A percentile compares a stretch with the other conserved stretches of the same genome.
phyloP scores from a whole-genome alignment of 1,140 invertebrate genomes.

The Hycleus cichorii region DNA sequence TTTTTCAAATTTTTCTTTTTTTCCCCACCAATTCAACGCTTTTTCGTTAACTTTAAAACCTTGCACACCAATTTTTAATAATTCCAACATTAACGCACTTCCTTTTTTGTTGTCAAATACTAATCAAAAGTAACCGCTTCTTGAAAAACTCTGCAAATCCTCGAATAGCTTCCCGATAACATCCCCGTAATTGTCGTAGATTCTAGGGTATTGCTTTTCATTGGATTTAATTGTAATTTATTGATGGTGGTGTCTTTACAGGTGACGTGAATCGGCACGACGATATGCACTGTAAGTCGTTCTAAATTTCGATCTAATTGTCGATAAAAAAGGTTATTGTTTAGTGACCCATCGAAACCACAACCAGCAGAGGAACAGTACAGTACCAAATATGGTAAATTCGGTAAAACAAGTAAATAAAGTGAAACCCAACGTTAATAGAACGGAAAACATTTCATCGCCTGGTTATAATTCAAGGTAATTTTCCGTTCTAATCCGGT shows the following conservation, averaged over 20 bases:
- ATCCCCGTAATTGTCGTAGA: no score
- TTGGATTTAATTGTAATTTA: not conserved
- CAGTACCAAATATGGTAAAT: slow-evolving; percentile 57
- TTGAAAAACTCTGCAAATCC: slow-evolving; percentile 31
- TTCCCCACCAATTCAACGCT: not conserved
- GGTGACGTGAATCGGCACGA: slow-evolving; percentile 54
- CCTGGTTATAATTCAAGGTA: slow-evolving; percentile 43
- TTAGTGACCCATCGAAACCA: slow-evolving; percentile 66
- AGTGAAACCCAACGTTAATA: slow-evolving; percentile 75
- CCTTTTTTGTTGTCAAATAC: not conserved
- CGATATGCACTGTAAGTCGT: slow-evolving; percentile 49
- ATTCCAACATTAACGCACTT: no score
- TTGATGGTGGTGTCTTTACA: slow-evolving; percentile 42
- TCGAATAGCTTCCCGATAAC: not conserved
- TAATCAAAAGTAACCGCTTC: slow-evolving; percentile 13
- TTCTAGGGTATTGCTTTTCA: no score
- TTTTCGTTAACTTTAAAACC: no score
- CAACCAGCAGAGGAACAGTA: slow-evolving; percentile 62
- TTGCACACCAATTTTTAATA: no score
- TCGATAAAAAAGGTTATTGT: slow-evolving; percentile 20
- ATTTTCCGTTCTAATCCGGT: no score
- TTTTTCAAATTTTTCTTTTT: slow-evolving; percentile 1
- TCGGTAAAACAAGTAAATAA: slow-evolving; percentile 76
- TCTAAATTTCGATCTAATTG: no score
- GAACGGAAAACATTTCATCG: slow-evolving; percentile 55